Evolutionary conservation across 2,888 invertebrate genomes (phyloP).

Genomic region (Pterobdella sp.): DNA sequence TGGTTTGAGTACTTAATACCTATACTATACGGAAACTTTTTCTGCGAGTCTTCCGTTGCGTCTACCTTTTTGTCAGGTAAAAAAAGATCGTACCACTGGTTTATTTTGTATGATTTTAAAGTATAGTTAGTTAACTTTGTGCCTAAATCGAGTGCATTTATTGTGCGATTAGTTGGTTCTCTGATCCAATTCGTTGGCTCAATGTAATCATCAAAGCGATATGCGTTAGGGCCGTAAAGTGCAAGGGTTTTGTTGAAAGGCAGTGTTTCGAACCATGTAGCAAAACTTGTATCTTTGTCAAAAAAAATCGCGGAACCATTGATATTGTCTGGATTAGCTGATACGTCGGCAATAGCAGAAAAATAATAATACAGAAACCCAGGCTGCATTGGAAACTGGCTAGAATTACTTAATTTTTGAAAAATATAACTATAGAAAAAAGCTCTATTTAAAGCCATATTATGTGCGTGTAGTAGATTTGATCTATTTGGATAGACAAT

Average conservation of each 20-base stretch:
- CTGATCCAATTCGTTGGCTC: slow-evolving; percentile 90
- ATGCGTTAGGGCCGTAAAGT: slow-evolving; percentile 85
- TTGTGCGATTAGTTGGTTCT: slow-evolving; percentile 88
- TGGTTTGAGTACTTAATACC: slow-evolving; percentile 47
- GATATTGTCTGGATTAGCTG: slow-evolving; percentile 77
- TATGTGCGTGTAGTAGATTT: slow-evolving; percentile 81
- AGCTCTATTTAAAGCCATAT: slow-evolving; percentile 88
- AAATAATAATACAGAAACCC: slow-evolving; percentile 96
- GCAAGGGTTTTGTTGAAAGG: slow-evolving; percentile 85
- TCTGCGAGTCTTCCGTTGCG: slow-evolving; percentile 56
- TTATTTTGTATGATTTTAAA: slow-evolving; percentile 77
- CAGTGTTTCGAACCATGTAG: slow-evolving; percentile 85
- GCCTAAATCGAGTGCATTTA: slow-evolving; percentile 56
- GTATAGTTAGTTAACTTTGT: slow-evolving; percentile 82
- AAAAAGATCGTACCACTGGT: slow-evolving; percentile 88
- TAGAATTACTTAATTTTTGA: slow-evolving; percentile 40
- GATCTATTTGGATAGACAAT: slow-evolving; percentile 80
- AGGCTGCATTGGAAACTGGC: slow-evolving; percentile 63
- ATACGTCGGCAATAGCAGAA: slow-evolving; percentile 87
- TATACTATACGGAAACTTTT: slow-evolving; percentile 45
- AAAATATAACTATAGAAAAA: slow-evolving; percentile 67
- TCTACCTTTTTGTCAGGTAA: slow-evolving; percentile 74
- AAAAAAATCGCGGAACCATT: slow-evolving; percentile 80
- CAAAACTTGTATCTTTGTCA: slow-evolving; percentile 83
- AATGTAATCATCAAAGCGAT: slow-evolving; percentile 52